A percentile compares a stretch with the other conserved stretches of the same genome.
Conservation (phyloP, 2,888 invertebrate genomes). For the Thera obeliscata region DNA sequence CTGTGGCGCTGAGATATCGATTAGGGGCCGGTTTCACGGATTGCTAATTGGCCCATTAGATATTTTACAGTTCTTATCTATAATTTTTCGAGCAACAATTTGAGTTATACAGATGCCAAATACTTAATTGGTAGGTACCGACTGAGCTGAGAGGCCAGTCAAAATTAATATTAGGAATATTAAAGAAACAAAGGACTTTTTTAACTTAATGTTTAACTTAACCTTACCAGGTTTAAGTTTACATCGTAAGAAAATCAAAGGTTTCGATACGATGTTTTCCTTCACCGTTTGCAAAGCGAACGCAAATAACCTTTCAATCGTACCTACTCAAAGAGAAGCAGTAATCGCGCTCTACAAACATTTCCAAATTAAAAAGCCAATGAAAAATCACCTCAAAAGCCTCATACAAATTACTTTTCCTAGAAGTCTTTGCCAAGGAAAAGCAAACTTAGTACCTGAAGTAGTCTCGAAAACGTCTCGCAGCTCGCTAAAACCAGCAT, state of each 20-base stretch:
- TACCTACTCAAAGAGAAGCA: slow-evolving; percentile 11
- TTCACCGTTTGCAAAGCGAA: not conserved
- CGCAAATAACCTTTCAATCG: slow-evolving; percentile 3
- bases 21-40: too few relatives aligned
- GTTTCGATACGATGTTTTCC: not conserved
- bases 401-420: slow-evolving; percentile 29
- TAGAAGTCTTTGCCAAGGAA: slow-evolving; percentile 13
- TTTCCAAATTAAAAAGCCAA: slow-evolving; percentile 8
- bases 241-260: not conserved
- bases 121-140: too few relatives aligned
- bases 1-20: too few relatives aligned
- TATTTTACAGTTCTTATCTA: too few relatives aligned
- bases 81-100: too few relatives aligned
- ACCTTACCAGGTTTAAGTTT: too few relatives aligned
- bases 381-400: slow-evolving; percentile 18
- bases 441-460: slow-evolving; percentile 24
- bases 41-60: too few relatives aligned
- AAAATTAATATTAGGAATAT: too few relatives aligned
- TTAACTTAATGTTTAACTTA: too few relatives aligned
- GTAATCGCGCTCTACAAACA: slow-evolving; percentile 12
- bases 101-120: too few relatives aligned
- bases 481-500: slow-evolving; percentile 49
- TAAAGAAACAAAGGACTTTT: too few relatives aligned
- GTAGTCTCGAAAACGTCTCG: slow-evolving; percentile 25
- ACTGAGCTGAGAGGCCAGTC: too few relatives aligned